Base-by-base conservation (phyloP, 2,113 vertebrate genomes). In the Rhipidura dahli region DNA sequence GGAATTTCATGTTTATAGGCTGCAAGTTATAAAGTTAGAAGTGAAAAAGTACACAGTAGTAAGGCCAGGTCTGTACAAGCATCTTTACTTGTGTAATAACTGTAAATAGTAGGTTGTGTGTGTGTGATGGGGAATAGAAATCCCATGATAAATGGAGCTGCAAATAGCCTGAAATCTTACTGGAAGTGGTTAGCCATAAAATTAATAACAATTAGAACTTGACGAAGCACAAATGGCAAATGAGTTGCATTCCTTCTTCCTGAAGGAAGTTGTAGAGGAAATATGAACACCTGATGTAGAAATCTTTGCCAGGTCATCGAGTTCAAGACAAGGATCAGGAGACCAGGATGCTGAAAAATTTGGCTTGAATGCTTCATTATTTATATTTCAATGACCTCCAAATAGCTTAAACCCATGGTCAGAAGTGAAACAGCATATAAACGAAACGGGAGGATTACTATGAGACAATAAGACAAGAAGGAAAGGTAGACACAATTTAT, bases 131-230 rank as follows among this genome's bases (percentile, higher is more conserved):
- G 78, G 65, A 97, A 50, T 95, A 93, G 72, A 92, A 94, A 84
- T 80, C 61, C 83, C 87, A 47, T 93, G 88, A 92, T 94, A 86
- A 95, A 94, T 96, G 92, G 88, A 94, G 66, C 37, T 78, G 71
- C 70, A 96, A 96, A 90, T 66, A 94, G 49, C 64, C 76, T 95
- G 90, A 94, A 97, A 68, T 83, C 92, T 95, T 79, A 49, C 89
- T 95, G 76, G 83, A 90, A 78, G 44, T 90, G 60, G 39, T 69
- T 96, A 70, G 56, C 60, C 88, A 44, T 53, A 88, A 95, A 95
- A 96, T 97, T 95, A 96, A 96, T 95, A 95, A 95, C 88, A 96
- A 96, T 97, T 96, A 96, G 70, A 92, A 70, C 90, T 45, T 94
- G 88, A 96, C 90, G 93, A 92, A 89, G 51, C 85, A 82, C 83